Evolutionary conservation across 2,888 invertebrate species (phyloP), one percentile per base, ranked within the genome.

Genomic region (Agriopis aurantiaria): DNA sequence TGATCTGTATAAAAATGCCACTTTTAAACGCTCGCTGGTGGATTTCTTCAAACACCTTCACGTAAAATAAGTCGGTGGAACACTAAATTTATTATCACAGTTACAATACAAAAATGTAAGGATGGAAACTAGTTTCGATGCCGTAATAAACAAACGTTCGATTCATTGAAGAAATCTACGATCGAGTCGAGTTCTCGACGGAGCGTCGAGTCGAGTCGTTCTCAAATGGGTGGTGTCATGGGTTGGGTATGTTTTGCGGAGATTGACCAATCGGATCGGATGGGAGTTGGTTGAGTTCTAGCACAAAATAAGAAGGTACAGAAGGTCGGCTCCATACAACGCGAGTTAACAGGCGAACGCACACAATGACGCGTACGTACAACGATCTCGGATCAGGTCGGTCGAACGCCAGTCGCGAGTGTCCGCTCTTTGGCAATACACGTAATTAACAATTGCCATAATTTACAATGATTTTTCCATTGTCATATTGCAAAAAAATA

Each of bases 21-120:
- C 81, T 75, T 63, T 63, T 69, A 78, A 78, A 78, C 78, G 81
- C 77, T 90, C 93, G 90, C 75, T 87, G 80, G 91, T 90, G 84
- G 92, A 94, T 92, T 92, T 91, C 93, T 91, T 92, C 92, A 90
- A 88, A 83, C 79, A 82, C 82, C 81, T 85, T 86, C 84, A 86
- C 85, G 87, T 88, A 87, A 88, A 88, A 90, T 88, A 89, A 91
- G 86, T 92, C 92, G 92, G 92, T 92, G 93, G 93, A 91, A 88
- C 91, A 88, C 89, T 92, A 91, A 91, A 90, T 89, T 91, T 91
- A 93, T 88, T 92, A 93, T 93, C 93, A 93, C 93, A 93, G 93
- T 92, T 93, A 91, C 90, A 92, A 92, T 92, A 93, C 90, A 91
- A 89, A 71, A 88, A 88, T 75, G 85, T 88, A 88, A 82, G 90